Evolutionary conservation across 2,113 vertebrate genomes (phyloP).

Genomic region (Elaphurus davidianus): DNA sequence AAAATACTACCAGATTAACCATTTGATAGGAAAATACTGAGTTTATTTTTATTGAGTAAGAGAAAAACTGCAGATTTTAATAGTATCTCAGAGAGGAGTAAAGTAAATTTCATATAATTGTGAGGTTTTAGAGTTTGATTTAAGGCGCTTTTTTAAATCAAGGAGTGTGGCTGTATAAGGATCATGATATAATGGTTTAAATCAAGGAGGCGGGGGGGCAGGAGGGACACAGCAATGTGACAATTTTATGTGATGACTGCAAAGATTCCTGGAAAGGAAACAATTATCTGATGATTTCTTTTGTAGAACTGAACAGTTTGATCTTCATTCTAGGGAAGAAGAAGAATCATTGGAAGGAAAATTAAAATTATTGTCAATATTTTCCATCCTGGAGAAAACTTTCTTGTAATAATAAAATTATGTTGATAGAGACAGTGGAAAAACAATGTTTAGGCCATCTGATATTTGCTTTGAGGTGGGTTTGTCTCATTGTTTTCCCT

Average conservation of each 20-base stretch:
- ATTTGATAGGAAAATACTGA: background rate
- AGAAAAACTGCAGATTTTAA: background rate
- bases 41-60: background rate
- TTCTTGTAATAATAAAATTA: background rate
- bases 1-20: background rate
- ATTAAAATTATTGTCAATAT: background rate
- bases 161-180: background rate
- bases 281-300: background rate
- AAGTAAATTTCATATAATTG: background rate
- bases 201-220: fast-evolving
- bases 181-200: background rate
- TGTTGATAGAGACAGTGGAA: background rate
- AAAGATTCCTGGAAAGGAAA: background rate
- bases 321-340: background rate
- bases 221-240: background rate
- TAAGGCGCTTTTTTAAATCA: background rate
- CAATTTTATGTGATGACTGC: background rate
- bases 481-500: background rate
- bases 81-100: background rate
- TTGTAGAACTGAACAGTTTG: background rate
- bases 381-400: background rate
- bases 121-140: background rate
- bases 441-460: background rate
- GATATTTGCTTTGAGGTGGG: background rate
- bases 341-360: background rate